phyloP scores from a whole-genome alignment of 2,797 vertebrate species.

The Spondyliosoma cantharus region DNA sequence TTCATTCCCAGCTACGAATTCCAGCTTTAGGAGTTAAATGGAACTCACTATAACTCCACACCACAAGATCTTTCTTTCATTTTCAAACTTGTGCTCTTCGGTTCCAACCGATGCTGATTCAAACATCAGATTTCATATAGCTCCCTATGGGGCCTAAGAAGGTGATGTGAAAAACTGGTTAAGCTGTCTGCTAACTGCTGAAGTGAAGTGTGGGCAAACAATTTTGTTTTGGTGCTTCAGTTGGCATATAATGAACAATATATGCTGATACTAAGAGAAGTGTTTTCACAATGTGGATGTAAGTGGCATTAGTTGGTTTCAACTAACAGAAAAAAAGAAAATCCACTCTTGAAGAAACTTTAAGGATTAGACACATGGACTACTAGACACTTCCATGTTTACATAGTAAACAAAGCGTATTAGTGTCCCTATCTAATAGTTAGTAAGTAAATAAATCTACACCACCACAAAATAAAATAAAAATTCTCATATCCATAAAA shows the following conservation, averaged over 20 bases:
- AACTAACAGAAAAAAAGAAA: slow-evolving; percentile 9
- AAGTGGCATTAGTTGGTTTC: not conserved
- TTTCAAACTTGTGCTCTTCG: not conserved
- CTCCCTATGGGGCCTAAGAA: not conserved
- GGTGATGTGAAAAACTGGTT: not conserved
- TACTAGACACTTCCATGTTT: not conserved
- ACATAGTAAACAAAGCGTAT: not conserved
- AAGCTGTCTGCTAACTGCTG: not conserved
- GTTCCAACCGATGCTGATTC: no score
- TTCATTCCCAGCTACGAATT: no score
- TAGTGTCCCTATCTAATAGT: not conserved
- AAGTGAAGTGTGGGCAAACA: not conserved
- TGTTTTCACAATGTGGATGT: no score
- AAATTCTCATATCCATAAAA: not conserved
- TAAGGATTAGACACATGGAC: not conserved
- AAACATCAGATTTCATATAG: no score
- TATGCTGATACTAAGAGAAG: not conserved
- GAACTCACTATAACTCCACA: no score
- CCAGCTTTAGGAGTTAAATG: no score
- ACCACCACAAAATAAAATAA: not conserved
- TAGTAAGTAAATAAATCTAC: not conserved
- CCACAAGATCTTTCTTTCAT: no score
- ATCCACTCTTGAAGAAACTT: slow-evolving; percentile 7
- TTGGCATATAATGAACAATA: not conserved
- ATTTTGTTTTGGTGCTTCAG: not conserved